These are phyloP conservation scores for Ctena decussata DNA, from an alignment of 2,888 invertebrate genomes.

Conservation along the genomic window DNA sequence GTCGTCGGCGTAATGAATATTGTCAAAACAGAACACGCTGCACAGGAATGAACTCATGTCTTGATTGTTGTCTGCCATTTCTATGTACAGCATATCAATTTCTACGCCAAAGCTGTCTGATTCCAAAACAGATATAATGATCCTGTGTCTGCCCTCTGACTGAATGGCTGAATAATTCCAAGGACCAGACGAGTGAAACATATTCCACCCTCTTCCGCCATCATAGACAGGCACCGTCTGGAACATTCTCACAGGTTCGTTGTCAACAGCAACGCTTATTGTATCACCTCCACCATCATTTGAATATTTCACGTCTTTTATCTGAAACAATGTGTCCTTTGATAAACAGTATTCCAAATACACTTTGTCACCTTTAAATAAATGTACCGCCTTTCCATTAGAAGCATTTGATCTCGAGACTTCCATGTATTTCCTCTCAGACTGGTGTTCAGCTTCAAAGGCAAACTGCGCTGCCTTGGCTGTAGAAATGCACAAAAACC, in stretches of 20 bases:
- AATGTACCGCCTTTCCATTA: constrained; percentile 45
- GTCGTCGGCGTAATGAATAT: constrained; percentile 50
- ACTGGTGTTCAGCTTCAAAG: neutral
- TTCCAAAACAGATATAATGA: constrained; percentile 50
- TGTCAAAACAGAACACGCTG: constrained; percentile 67
- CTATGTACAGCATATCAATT: constrained; percentile 64
- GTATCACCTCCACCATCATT: constrained; percentile 68
- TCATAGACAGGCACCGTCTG: constrained; percentile 16
- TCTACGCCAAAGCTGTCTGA: constrained; percentile 72
- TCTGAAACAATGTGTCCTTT: constrained; percentile 34
- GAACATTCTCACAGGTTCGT: constrained; percentile 38
- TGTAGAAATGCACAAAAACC: too few relatives aligned
- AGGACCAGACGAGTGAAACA: constrained; percentile 32
- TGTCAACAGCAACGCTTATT: constrained; percentile 56
- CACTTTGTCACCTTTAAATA: constrained; percentile 46
- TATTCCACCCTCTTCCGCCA: constrained; percentile 60
- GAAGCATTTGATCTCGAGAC: constrained; percentile 38
- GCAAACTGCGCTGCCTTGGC: neutral
- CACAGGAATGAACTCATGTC: constrained; percentile 65
- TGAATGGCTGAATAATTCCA: neutral
- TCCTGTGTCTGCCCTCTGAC: constrained; percentile 57
- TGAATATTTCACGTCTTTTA: constrained; percentile 60
- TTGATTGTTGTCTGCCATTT: constrained; percentile 15
- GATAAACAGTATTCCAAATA: constrained; percentile 65
- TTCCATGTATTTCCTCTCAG: neutral